Conservation (phyloP, 2,113 vertebrate species). For the Nesogale talazaci region DNA sequence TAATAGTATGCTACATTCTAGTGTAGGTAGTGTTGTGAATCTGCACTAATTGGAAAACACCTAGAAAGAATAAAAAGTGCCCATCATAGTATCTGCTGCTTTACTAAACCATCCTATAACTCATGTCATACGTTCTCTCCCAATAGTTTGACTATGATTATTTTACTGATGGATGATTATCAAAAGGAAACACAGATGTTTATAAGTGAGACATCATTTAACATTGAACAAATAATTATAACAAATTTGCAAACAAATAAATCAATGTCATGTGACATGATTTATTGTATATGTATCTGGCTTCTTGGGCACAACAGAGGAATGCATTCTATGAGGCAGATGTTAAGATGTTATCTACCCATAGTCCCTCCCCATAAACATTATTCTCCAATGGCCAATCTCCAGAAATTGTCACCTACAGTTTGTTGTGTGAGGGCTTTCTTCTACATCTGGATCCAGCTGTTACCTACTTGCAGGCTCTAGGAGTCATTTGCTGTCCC, state of each 20-base stretch:
- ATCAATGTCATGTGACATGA: neutral
- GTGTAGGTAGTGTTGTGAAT: neutral
- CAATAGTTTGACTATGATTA: neutral
- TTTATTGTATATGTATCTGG: neutral
- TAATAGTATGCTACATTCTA: no score
- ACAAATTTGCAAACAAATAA: conserved; percentile 47
- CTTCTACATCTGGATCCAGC: neutral
- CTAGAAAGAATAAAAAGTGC: no score
- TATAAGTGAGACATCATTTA: neutral
- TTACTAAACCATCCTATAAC: neutral
- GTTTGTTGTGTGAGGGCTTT: neutral
- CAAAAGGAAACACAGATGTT: neutral
- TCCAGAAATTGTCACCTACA: neutral
- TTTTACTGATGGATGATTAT: neutral
- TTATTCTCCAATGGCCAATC: neutral
- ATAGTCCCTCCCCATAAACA: neutral
- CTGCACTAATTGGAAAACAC: no score
- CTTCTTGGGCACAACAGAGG: neutral
- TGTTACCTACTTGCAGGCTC: neutral
- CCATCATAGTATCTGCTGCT: neutral
- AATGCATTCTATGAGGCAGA: neutral
- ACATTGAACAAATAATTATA: conserved; percentile 53
- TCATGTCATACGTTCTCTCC: neutral
- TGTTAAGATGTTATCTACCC: neutral
- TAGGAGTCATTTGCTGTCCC: neutral